Conservation (phyloP, 2,888 invertebrate genomes). For the Fabriciana adippe region DNA sequence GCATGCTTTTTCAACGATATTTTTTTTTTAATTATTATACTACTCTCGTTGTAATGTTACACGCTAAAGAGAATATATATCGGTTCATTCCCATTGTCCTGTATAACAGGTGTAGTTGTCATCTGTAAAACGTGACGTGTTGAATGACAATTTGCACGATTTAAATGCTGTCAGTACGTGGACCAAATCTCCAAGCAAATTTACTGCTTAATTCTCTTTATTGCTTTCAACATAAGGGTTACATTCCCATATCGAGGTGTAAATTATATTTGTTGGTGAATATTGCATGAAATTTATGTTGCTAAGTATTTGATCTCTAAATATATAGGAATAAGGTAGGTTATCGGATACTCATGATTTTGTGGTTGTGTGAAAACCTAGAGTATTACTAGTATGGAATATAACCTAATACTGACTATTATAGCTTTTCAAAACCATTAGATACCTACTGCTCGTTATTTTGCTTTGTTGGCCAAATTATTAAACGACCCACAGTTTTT, state of each 20-base stretch:
- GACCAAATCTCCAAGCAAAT: constrained; percentile 41
- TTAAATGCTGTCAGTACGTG: constrained; percentile 51
- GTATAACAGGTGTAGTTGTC: constrained; percentile 24
- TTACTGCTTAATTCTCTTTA: constrained; percentile 35
- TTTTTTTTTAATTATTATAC: too few relatives aligned
- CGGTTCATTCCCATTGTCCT: constrained; percentile 4
- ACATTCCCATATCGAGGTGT: not conserved
- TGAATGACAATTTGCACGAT: constrained; percentile 62
- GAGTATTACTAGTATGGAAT: not conserved
- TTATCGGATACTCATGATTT: not conserved
- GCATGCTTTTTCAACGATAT: too few relatives aligned
- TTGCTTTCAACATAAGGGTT: constrained; percentile 37
- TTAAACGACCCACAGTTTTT: too few relatives aligned
- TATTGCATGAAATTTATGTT: not conserved
- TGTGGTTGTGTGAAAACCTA: not conserved
- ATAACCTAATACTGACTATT: not conserved
- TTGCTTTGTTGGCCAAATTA: too few relatives aligned
- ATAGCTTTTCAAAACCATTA: too few relatives aligned
- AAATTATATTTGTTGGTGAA: not conserved
- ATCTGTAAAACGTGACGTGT: constrained; percentile 58
- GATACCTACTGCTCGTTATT: too few relatives aligned
- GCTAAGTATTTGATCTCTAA: constrained; percentile 12
- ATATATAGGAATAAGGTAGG: constrained; percentile 8
- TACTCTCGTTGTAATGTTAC: too few relatives aligned
- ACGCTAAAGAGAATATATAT: not conserved